phyloP scores from a whole-genome alignment of 2,888 invertebrate genomes.

The Catocala nupta region DNA sequence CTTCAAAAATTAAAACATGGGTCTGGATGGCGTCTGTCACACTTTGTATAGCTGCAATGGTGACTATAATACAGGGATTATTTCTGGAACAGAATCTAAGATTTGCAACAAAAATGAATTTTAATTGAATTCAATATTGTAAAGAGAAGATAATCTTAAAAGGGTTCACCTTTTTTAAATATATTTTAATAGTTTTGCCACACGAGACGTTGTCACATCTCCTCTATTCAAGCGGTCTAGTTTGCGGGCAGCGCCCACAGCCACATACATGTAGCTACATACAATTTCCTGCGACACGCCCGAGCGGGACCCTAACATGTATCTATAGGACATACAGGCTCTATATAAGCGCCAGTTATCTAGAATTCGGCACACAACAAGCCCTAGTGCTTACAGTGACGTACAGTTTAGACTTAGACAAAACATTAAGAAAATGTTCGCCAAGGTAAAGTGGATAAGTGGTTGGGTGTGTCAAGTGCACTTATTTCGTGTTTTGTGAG shows the following conservation, averaged over 20 bases:
- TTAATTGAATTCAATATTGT: no score
- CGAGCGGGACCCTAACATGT: slow-evolving; percentile 62
- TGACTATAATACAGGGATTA: no score
- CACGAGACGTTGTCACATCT: slow-evolving; percentile 53
- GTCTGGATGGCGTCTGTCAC: no score
- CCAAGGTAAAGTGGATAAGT: slow-evolving; percentile 72
- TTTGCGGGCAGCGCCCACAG: slow-evolving; percentile 76
- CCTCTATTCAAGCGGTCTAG: slow-evolving; percentile 61
- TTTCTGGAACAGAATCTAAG: no score
- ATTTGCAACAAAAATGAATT: no score
- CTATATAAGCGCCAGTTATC: slow-evolving; percentile 82
- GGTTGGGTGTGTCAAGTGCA: slow-evolving; percentile 22
- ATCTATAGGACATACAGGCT: slow-evolving; percentile 77
- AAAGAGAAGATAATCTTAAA: no score
- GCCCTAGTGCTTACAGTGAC: slow-evolving; percentile 76
- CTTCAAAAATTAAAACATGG: no score
- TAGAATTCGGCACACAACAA: slow-evolving; percentile 81
- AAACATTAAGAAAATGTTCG: slow-evolving; percentile 78
- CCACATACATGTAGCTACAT: slow-evolving; percentile 63
- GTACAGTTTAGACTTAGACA: slow-evolving; percentile 70
- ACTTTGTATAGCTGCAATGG: no score
- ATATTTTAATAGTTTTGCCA: no score
- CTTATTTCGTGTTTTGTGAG: slow-evolving; percentile 26
- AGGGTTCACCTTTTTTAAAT: no score
- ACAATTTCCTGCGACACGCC: slow-evolving; percentile 72